A percentile compares a stretch with the other conserved stretches of the same genome.
phyloP scores from a whole-genome alignment of 2,113 vertebrate species.

The Silurus asotus region DNA sequence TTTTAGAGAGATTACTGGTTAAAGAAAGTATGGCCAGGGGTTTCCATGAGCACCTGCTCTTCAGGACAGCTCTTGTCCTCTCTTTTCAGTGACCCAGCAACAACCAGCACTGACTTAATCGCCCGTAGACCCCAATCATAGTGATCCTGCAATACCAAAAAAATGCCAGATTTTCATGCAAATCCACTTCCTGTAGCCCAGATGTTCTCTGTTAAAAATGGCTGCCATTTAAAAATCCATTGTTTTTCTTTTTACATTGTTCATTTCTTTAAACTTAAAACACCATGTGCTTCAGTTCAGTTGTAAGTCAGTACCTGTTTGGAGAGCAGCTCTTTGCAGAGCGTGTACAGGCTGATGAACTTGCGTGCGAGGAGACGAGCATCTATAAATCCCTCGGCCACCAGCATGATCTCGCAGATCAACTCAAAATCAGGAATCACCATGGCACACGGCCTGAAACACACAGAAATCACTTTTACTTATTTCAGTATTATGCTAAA shows the following conservation, averaged over 20 bases:
- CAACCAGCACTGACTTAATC: slow-evolving; percentile 77
- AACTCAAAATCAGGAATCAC: slow-evolving; percentile 79
- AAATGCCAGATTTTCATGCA: background rate
- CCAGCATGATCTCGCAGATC: slow-evolving; percentile 79
- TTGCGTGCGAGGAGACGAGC: slow-evolving; percentile 75
- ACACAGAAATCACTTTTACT: background rate
- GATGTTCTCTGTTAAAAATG: background rate
- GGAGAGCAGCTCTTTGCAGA: slow-evolving; percentile 77
- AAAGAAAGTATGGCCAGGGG: background rate
- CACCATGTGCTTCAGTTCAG: too few relatives aligned
- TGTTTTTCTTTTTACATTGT: background rate
- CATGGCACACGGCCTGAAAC: slow-evolving; percentile 69
- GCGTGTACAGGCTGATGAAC: slow-evolving; percentile 77
- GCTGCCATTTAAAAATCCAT: background rate
- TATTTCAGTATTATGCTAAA: background rate
- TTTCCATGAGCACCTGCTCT: slow-evolving; percentile 71
- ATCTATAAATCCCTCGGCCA: slow-evolving; percentile 76
- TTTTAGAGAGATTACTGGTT: background rate
- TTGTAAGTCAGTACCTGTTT: slow-evolving; percentile 65
- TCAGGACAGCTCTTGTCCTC: slow-evolving; percentile 72
- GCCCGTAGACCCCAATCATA: slow-evolving; percentile 74
- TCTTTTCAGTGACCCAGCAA: slow-evolving; percentile 75
- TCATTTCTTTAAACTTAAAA: background rate
- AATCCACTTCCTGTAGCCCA: background rate
- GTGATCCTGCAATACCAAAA: slow-evolving; percentile 67